Evolutionary conservation across 2,888 invertebrate genomes (phyloP), one percentile per base, ranked within the genome.

Genomic region (Drosophila recens): DNA sequence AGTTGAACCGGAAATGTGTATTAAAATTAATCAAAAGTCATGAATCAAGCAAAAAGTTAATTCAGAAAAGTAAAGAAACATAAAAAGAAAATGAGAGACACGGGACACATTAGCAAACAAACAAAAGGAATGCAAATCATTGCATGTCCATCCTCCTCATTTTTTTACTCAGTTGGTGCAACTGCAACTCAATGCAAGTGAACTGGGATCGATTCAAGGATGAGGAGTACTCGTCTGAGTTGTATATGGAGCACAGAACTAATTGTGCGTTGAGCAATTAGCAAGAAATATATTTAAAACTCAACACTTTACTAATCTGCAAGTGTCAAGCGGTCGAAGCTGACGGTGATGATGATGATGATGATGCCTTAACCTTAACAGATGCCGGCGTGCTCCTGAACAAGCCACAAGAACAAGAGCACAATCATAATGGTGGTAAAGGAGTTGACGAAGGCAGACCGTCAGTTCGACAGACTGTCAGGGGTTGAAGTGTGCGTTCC

Each of bases 221-320:
- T 17, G n/a, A 40, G 72, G 15, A 48, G 11, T 30, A 30, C 30
- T 30, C 30, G 30, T 43, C 42, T 30, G 6, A 51, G 30, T 38
- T 13, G 38, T 68, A 88, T 80, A 72, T 87, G 86, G 90, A 86
- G 90, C 87, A 87, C 87, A 87, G 13, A 64, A 80, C 88, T 72
- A 80, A 82, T 81, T 86, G 82, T 87, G 52, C 70, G 64, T 76
- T 72, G 43, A 83, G 87, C 87, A 91, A 90, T 91, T 90, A 90
- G 83, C 75, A 81, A 78, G 89, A 90, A 91, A 91, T 86, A 79
- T 80, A 75, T 77, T 76, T 77, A 72, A 80, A 70, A 82, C 75
- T 87, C 85, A 90, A 89, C 91, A 90, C 88, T 90, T 88, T 87
- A 80, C 84, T 91, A 91, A 90, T 91, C 91, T 90, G 89, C 82